Evolutionary conservation across 1,140 invertebrate genomes (phyloP).

Genomic region (Dufourea novaeangliae): DNA sequence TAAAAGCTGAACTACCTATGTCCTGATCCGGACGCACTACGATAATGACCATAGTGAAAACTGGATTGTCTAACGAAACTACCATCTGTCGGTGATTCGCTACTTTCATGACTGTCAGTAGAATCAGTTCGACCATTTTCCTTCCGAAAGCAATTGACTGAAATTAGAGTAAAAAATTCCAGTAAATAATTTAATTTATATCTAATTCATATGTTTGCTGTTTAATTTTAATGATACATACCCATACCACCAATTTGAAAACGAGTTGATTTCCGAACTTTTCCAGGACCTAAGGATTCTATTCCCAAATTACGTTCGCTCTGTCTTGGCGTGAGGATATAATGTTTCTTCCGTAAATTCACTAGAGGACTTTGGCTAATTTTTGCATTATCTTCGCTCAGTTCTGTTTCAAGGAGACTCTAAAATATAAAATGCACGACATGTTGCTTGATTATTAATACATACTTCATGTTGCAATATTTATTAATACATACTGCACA

Average conservation of each 20-base stretch:
- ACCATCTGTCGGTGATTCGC: constrained; percentile 84
- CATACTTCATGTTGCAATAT: no score
- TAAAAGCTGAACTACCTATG: constrained; percentile 67
- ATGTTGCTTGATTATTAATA: constrained; percentile 54
- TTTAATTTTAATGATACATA: constrained; percentile 67
- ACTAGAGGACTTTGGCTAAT: constrained; percentile 89
- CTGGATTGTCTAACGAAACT: constrained; percentile 81
- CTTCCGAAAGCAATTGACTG: constrained; percentile 88
- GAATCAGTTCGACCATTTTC: constrained; percentile 82
- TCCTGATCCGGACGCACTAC: constrained; percentile 66
- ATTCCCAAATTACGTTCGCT: constrained; percentile 87
- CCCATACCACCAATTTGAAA: constrained; percentile 85
- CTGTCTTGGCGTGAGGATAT: constrained; percentile 90
- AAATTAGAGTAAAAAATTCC: constrained; percentile 50
- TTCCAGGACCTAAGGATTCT: constrained; percentile 68
- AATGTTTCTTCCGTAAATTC: constrained; percentile 88
- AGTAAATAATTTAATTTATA: not conserved
- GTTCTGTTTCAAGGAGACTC: constrained; percentile 91
- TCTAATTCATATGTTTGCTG: no score
- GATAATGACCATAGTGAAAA: constrained; percentile 75
- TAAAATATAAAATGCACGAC: constrained; percentile 74
- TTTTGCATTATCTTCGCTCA: constrained; percentile 86
- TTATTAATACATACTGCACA: constrained; percentile 85
- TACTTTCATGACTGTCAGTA: constrained; percentile 83
- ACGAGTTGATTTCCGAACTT: constrained; percentile 73